Base-by-base conservation (phyloP, 2,113 vertebrate genomes). In the Proteles cristata region DNA sequence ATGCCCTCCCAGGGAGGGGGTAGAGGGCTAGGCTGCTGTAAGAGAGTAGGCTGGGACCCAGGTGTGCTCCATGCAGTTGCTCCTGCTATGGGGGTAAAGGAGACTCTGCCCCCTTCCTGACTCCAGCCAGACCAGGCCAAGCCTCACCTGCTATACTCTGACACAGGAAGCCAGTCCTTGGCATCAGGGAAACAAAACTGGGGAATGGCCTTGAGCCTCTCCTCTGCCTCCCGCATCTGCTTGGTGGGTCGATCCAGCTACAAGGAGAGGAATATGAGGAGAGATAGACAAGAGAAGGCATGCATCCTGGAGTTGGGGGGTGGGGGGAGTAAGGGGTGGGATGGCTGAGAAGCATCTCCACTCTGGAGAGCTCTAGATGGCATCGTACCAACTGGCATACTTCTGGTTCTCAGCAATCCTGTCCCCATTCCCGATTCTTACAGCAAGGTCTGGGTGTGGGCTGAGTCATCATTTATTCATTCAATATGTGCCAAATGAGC, bases 151-250 rank as follows among this genome's bases (percentile, higher is more conserved):
- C 94, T 99, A 94, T 99, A 99, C 45, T 99, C 99, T 0, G 99
- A 99, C 79, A 99, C 99, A 0, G 99, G 99, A 92, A 98, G 99
- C 99, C 99, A 99, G 98, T 99, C 99, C 98, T 99, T 99, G 97
- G 99, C 99, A 96, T 99, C 99, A n/a, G 99, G 99, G 97, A 99
- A 99, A 98, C 99, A 99, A 98, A 99, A 99, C 98, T 99, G 99
- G 15, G 99, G 99, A 94, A 99, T 99, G 39, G 99, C 99, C 98
- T 99, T 99, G 93, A 99, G 99, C 74, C 99, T 99, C 97, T 99
- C 99, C 96, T 99, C 99, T 0, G 99, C 99, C 96, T 99, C 99
- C 55, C 99, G 99, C 98, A 99, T 99, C 98, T 99, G 99, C 98
- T 99, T 99, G 95, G 99, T 99, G 90, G 99, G 99, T 95, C 99